Percentiles rank a stretch among this genome's conserved stretches.
Evolutionary conservation across 2,113 vertebrate species (phyloP).

Genomic region (Elgaria multicarinata): DNA sequence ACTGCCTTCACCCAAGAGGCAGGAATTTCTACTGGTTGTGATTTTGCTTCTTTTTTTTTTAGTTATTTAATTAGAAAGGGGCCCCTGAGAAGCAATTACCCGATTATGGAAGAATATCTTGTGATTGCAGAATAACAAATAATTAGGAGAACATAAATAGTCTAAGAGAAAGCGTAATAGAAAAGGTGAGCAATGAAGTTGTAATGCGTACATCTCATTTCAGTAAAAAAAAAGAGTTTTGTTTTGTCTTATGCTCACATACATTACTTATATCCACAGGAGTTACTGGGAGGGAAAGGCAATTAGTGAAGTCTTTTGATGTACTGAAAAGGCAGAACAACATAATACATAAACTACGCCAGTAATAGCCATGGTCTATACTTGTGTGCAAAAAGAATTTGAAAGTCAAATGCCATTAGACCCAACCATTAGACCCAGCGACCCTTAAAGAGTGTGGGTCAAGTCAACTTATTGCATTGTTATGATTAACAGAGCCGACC

Average conservation of each 20-base stretch:
- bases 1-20: background rate
- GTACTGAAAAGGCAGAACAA: slow-evolving; percentile 2
- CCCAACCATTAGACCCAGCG: background rate
- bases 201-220: slow-evolving; percentile 18
- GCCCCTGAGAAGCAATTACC: slow-evolving; percentile 18
- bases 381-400: background rate
- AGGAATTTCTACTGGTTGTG: background rate
- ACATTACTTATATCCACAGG: slow-evolving; percentile 24
- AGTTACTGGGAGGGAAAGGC: slow-evolving; percentile 28
- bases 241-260: slow-evolving; percentile 25
- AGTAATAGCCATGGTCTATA: background rate
- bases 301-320: slow-evolving; percentile 7
- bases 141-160: slow-evolving; percentile 38
- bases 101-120: slow-evolving; percentile 4
- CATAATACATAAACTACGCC: background rate
- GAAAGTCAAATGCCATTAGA: background rate
- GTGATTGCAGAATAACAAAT: slow-evolving; percentile 44
- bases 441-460: background rate
- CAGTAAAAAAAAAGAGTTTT: slow-evolving; percentile 27
- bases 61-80: slow-evolving; percentile 44
- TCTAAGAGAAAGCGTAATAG: slow-evolving; percentile 23
- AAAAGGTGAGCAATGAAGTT: slow-evolving; percentile 29
- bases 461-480: background rate
- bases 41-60: no score
- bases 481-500: background rate